Percentiles rank a stretch among this genome's conserved stretches.
Evolutionary conservation across 2,113 vertebrate species (phyloP).

Genomic region (Marcusenius ussheri): DNA sequence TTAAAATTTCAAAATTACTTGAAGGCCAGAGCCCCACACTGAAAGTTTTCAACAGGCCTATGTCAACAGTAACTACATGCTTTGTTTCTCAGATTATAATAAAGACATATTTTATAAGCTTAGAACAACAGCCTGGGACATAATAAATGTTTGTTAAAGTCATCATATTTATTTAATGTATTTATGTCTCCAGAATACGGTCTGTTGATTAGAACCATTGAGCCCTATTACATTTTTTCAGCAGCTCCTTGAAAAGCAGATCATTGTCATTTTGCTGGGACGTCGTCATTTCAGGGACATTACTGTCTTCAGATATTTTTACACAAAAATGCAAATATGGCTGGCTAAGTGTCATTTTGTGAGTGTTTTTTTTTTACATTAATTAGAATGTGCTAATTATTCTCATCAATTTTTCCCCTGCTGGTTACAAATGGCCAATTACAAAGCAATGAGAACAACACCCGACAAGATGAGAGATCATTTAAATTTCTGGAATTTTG

Average conservation of each 20-base stretch:
- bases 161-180: neutral
- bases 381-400: conserved; percentile 68
- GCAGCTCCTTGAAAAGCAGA: conserved; percentile 20
- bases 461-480: conserved; percentile 15
- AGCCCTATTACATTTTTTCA: conserved; percentile 7
- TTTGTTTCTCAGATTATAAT: neutral
- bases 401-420: conserved; percentile 54
- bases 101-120: neutral
- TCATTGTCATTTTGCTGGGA: conserved; percentile 32
- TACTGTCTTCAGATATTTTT: conserved; percentile 51
- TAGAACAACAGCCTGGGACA: neutral
- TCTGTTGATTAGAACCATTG: neutral
- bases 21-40: neutral
- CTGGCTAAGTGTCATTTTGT: conserved; percentile 54
- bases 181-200: neutral
- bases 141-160: neutral
- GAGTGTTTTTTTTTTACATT: conserved; percentile 37
- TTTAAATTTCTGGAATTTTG: neutral
- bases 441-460: conserved; percentile 51
- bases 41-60: neutral
- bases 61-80: neutral
- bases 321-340: conserved; percentile 44
- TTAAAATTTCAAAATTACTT: neutral
- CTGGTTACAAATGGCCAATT: conserved; percentile 54
- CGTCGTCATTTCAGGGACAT: conserved; percentile 50